Evolutionary conservation across 2,888 invertebrate species (phyloP).

Genomic region (Ichneumoninae sp.): DNA sequence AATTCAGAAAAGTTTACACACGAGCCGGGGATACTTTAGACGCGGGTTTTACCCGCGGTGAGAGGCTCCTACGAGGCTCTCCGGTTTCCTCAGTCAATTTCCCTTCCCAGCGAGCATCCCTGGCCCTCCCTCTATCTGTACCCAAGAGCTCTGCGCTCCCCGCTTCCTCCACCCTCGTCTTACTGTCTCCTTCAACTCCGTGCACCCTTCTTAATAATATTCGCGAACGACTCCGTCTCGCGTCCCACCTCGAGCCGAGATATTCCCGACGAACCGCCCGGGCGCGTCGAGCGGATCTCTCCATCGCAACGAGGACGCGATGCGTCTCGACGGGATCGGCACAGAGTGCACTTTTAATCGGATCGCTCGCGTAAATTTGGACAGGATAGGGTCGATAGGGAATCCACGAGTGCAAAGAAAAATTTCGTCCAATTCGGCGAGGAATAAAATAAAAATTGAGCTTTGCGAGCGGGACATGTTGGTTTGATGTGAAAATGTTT

Average conservation of each 20-base stretch:
- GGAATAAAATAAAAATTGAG: background rate
- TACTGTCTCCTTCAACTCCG: constrained; percentile 38
- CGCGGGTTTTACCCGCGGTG: constrained; percentile 52
- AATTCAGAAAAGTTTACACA: constrained; percentile 83
- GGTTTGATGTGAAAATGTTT: background rate
- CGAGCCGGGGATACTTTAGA: constrained; percentile 76
- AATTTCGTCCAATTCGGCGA: background rate
- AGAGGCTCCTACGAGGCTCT: constrained; percentile 46
- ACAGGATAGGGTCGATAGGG: background rate
- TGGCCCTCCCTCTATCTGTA: constrained; percentile 40
- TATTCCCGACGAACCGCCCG: constrained; percentile 1
- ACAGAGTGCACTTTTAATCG: background rate
- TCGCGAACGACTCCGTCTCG: constrained; percentile 62
- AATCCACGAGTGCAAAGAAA: background rate
- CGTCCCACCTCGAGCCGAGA: background rate
- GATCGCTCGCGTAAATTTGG: background rate
- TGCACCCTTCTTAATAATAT: constrained; percentile 72
- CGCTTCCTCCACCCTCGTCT: constrained; percentile 26
- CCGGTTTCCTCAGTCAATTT: constrained; percentile 74
- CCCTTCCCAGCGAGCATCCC: constrained; percentile 66
- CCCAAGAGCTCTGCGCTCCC: constrained; percentile 47
- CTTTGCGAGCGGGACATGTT: background rate
- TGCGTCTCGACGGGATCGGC: background rate
- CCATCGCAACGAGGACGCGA: background rate
- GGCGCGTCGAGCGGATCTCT: background rate